A percentile compares a stretch with the other conserved stretches of the same genome.
phyloP scores from a whole-genome alignment of 2,888 invertebrate genomes.

The Drymonia ruficornis region DNA sequence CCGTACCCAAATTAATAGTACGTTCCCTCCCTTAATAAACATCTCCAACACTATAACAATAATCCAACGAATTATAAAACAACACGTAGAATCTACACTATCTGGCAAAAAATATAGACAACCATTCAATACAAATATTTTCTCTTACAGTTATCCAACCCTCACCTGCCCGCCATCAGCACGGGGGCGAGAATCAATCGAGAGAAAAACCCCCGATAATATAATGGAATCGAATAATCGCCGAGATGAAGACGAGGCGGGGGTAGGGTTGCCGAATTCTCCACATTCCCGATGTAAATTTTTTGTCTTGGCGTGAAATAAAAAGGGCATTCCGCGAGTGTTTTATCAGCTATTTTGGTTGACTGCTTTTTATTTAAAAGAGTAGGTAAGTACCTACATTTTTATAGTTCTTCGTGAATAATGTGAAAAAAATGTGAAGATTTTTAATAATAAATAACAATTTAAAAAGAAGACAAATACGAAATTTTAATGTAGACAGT shows the following conservation, averaged over 20 bases:
- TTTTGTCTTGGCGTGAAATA: conserved; percentile 8
- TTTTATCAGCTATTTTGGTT: conserved; percentile 2
- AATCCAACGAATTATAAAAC: conserved; percentile 21
- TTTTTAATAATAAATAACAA: too few relatives aligned
- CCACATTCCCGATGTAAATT: neutral
- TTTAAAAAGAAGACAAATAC: too few relatives aligned
- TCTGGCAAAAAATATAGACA: conserved; percentile 24
- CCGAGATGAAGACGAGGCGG: conserved; percentile 69
- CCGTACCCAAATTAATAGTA: neutral
- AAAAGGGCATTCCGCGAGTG: conserved; percentile 1
- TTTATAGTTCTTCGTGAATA: too few relatives aligned
- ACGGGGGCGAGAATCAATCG: conserved; percentile 67
- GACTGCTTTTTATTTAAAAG: neutral
- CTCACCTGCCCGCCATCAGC: conserved; percentile 59
- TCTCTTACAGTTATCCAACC: conserved; percentile 35
- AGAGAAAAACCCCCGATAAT: conserved; percentile 71
- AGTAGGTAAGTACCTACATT: too few relatives aligned
- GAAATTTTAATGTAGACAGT: too few relatives aligned
- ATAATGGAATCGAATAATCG: conserved; percentile 83
- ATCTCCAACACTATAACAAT: conserved; percentile 5
- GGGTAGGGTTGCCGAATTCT: conserved; percentile 36
- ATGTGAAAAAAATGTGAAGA: too few relatives aligned
- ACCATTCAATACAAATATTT: conserved; percentile 62
- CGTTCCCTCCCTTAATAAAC: neutral
- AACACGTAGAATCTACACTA: conserved; percentile 14